Base-by-base conservation (phyloP, 2,113 vertebrate genomes). In the Labeo catla region DNA sequence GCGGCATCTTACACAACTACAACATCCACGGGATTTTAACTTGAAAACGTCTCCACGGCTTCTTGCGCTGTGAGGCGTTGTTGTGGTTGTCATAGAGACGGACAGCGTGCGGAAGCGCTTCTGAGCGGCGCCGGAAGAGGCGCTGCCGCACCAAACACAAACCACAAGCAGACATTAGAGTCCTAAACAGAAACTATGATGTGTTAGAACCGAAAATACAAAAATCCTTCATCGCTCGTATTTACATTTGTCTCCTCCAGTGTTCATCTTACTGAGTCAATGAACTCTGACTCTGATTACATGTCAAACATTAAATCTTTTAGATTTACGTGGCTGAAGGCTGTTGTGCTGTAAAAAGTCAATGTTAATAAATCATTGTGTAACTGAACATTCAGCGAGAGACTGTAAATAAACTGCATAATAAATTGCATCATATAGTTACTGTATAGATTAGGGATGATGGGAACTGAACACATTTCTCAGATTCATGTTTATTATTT, bases 1-100 rank as follows among this genome's bases (percentile, higher is more conserved):
- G 80, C 52, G 95, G 86, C 97, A 97, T 97, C 9, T 84, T 15
- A 3, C 19, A 16, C 16, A 0, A 8, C 9, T 7, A 57, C 2
- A 10, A 0, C 13, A 21, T 45, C 0, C 6, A 47, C 70, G 6
- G 21, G 4, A 1, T 2, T 73, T 73, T 36, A 7, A 36, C 65
- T 8, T n/a, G 28, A 36, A 34, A 0, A 4, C 0, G 2, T 66
- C 28, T 5, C 2, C 12, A 12, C 2, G 0, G 28, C 28, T 12
- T 28, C 9, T 9, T 7, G 15, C 9, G 6, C 15, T 19, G 68
- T 70, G 66, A 34, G 66, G 10, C 66, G 66, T 4, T 15, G 52
- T 6, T 2, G 36, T 11, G 16, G 19, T 45, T 72, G 68, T 72
- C 68, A 45, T 72, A 16, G 68, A 72, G 36, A 72, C 16, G 36